These are phyloP conservation scores for Gadus chalcogrammus DNA, from an alignment of 2,113 vertebrate genomes.

Conservation along the genomic window DNA sequence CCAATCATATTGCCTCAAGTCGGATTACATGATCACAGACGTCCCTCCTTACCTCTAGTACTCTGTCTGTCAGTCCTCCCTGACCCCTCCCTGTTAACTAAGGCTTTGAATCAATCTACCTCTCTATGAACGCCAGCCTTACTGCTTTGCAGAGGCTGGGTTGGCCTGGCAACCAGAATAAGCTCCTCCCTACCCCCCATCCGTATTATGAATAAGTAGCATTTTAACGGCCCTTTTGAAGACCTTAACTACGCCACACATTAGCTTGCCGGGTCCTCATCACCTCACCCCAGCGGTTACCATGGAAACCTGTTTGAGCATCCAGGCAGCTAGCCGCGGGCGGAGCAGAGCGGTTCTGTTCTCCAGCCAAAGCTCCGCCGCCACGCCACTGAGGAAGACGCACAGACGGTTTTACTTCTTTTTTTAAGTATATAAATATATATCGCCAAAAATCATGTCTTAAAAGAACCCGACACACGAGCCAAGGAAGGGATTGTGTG, in stretches of 20 bases:
- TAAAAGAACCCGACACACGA: conserved; percentile 23
- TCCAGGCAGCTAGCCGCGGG: conserved; percentile 68
- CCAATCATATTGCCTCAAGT: conserved; percentile 16
- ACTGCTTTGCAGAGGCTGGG: not conserved
- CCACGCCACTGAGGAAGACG: conserved; percentile 41
- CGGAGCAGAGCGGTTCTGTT: conserved; percentile 57
- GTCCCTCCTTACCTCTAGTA: conserved; percentile 20
- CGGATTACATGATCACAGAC: too few relatives aligned
- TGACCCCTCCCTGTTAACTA: conserved; percentile 53
- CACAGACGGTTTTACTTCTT: conserved; percentile 34
- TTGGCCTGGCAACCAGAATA: conserved; percentile 76
- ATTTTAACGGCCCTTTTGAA: conserved; percentile 41
- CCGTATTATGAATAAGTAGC: conserved; percentile 69
- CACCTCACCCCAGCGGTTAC: conserved; percentile 46
- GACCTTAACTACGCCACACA: not conserved
- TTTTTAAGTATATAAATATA: conserved; percentile 39
- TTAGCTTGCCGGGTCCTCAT: not conserved
- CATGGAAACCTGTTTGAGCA: conserved; percentile 63
- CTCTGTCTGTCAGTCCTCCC: conserved; percentile 28
- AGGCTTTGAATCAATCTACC: conserved; percentile 90
- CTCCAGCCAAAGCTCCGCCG: conserved; percentile 50
- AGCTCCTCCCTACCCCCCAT: conserved; percentile 71
- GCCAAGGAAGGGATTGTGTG: conserved; percentile 63
- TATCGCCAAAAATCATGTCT: conserved; percentile 42
- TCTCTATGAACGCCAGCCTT: conserved; percentile 65